Conservation (phyloP, 2,113 vertebrate species). For the Serilophus lunatus region DNA sequence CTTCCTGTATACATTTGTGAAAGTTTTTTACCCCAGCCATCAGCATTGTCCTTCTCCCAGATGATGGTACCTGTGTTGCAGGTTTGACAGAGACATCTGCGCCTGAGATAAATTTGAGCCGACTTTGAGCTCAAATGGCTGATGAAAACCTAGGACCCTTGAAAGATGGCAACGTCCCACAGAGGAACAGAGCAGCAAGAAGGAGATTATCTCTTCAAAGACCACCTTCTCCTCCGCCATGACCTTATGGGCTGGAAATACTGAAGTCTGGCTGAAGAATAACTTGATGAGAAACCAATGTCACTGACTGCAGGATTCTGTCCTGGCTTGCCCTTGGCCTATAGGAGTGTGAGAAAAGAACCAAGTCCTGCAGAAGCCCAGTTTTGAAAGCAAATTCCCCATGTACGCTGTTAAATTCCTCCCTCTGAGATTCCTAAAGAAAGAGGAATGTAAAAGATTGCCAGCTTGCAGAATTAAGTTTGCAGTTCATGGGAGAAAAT, state of each 20-base stretch:
- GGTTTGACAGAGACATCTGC: not conserved
- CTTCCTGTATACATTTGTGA: not conserved
- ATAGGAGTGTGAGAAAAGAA: not conserved
- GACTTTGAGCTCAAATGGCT: not conserved
- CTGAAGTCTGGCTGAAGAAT: not conserved
- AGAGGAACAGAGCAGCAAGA: not conserved
- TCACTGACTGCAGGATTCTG: not conserved
- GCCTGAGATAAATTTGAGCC: not conserved
- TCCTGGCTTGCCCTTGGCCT: not conserved
- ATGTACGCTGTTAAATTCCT: not conserved
- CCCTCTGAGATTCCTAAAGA: not conserved
- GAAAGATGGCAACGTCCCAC: not conserved
- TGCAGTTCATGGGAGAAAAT: constrained; percentile 11
- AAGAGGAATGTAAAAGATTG: not conserved
- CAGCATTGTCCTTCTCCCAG: not conserved
- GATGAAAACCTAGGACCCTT: not conserved
- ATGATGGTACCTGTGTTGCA: not conserved
- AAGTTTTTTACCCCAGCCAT: not conserved
- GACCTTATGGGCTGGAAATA: not conserved
- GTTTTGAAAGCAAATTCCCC: not conserved
- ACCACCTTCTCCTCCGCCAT: not conserved
- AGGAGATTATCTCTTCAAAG: not conserved
- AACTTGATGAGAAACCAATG: not conserved
- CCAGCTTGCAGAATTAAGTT: not conserved
- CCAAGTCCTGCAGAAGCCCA: not conserved